Conservation (phyloP, 2,797 vertebrate species). For the Coranthus polyacanthus region DNA sequence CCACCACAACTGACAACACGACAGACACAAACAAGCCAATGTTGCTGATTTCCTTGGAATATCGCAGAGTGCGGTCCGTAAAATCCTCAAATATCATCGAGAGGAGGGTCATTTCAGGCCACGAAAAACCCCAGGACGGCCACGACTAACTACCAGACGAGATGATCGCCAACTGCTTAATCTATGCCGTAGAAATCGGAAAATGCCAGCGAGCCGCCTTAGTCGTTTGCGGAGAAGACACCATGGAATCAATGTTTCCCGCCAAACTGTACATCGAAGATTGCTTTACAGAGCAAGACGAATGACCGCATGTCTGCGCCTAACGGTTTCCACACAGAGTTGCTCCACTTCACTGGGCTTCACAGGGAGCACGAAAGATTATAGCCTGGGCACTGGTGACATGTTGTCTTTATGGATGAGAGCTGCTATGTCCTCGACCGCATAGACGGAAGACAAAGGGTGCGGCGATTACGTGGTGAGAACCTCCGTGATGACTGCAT, state of each 20-base stretch:
- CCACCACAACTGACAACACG: neutral
- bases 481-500: neutral
- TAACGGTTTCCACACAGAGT: neutral
- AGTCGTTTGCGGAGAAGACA: constrained; percentile 5
- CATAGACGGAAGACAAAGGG: neutral
- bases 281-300: neutral
- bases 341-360: neutral
- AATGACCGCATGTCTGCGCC: neutral
- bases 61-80: constrained; percentile 1
- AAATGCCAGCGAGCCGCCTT: constrained; percentile 3
- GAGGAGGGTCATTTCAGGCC: constrained; percentile 2
- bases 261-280: no score
- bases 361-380: neutral
- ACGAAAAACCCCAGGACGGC: neutral
- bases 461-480: neutral
- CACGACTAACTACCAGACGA: neutral
- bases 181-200: neutral
- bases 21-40: constrained; percentile 7
- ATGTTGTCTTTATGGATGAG: neutral
- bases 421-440: neutral
- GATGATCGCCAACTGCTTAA: neutral
- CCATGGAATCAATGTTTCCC: constrained; percentile 8
- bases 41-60: constrained; percentile 10
- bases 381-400: neutral
- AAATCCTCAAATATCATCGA: constrained; percentile 5